Percentiles rank a stretch among this genome's conserved stretches.
Conservation (phyloP, 2,888 invertebrate genomes). For the Argyresthia albistria region DNA sequence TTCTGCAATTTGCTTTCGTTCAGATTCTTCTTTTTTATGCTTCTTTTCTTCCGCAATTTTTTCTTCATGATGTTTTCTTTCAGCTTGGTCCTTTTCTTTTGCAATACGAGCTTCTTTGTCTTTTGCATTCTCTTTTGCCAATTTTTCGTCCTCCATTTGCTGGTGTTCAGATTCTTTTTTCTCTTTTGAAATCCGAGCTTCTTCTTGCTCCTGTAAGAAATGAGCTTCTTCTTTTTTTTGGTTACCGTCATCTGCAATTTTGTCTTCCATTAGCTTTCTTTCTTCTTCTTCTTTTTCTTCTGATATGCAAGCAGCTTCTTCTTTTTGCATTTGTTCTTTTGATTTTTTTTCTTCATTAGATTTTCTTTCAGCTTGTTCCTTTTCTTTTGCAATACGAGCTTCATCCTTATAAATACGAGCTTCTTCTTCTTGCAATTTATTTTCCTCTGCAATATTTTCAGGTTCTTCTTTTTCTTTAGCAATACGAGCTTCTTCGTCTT, state of each 20-base stretch:
- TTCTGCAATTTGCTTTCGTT: conserved; percentile 12
- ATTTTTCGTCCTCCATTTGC: conserved; percentile 11
- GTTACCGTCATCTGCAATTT: conserved; percentile 6
- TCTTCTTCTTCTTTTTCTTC: conserved; percentile 15
- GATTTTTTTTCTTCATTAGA: neutral
- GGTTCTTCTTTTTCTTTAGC: conserved; percentile 2
- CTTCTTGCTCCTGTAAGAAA: conserved; percentile 11
- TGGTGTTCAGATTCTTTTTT: conserved; percentile 4
- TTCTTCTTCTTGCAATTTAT: conserved; percentile 9
- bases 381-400: conserved; percentile 12
- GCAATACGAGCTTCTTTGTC: conserved; percentile 14
- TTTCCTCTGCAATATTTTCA: neutral
- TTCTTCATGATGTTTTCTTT: conserved; percentile 10
- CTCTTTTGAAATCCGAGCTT: no score
- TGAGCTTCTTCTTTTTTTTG: neutral
- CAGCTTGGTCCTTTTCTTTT: conserved; percentile 10
- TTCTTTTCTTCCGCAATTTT: conserved; percentile 11
- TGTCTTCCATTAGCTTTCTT: neutral
- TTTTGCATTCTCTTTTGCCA: conserved; percentile 14
- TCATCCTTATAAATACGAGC: conserved; percentile 11
- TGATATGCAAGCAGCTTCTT: conserved; percentile 10
- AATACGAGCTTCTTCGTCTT: conserved; percentile 12
- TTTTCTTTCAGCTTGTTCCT: conserved; percentile 13
- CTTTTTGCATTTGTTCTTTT: conserved; percentile 9
- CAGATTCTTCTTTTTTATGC: conserved; percentile 14